A percentile compares a stretch with the other conserved stretches of the same genome.
Evolutionary conservation across 2,888 invertebrate species (phyloP).

Genomic region (Pasiphila rectangulata): DNA sequence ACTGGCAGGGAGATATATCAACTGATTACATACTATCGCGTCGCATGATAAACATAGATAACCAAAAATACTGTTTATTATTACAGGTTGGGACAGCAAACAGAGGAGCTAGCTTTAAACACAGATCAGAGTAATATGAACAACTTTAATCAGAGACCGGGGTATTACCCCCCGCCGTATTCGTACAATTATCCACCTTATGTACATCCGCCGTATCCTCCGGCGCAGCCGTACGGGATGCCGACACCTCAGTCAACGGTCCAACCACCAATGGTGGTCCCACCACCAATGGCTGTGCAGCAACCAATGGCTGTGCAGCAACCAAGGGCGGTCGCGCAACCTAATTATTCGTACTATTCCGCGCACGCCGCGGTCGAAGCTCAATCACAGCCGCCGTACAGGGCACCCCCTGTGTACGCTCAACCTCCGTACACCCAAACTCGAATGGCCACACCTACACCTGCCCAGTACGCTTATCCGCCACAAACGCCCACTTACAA

Average conservation of each 20-base stretch:
- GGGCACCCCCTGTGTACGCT: slow-evolving; percentile 50
- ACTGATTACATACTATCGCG: slow-evolving; percentile 15
- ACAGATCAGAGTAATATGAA: slow-evolving; percentile 61
- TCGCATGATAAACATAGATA: slow-evolving; percentile 28
- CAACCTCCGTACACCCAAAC: slow-evolving; percentile 65
- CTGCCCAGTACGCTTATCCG: slow-evolving; percentile 56
- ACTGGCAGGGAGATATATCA: slow-evolving; percentile 7
- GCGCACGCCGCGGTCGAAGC: slow-evolving; percentile 43
- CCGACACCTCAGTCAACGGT: slow-evolving; percentile 44
- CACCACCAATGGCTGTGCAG: slow-evolving; percentile 7
- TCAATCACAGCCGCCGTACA: slow-evolving; percentile 42
- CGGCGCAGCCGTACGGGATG: slow-evolving; percentile 60
- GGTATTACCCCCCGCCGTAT: slow-evolving; percentile 56
- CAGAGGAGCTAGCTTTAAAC: slow-evolving; percentile 61
- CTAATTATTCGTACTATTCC: slow-evolving; percentile 54
- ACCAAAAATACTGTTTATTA: slow-evolving; percentile 8
- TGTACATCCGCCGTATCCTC: slow-evolving; percentile 57
- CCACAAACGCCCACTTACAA: slow-evolving; percentile 53
- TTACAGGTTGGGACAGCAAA: slow-evolving; percentile 66
- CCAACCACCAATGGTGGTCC: slow-evolving; percentile 15
- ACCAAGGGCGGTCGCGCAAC: slow-evolving; percentile 18
- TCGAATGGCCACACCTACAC: slow-evolving; percentile 56
- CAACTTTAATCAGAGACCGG: slow-evolving; percentile 65
- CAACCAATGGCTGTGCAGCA: slow-evolving; percentile 13
- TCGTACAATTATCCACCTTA: slow-evolving; percentile 57